These are phyloP conservation scores for Acleris cristana DNA, from an alignment of 2,888 invertebrate species.

Conservation along the genomic window DNA sequence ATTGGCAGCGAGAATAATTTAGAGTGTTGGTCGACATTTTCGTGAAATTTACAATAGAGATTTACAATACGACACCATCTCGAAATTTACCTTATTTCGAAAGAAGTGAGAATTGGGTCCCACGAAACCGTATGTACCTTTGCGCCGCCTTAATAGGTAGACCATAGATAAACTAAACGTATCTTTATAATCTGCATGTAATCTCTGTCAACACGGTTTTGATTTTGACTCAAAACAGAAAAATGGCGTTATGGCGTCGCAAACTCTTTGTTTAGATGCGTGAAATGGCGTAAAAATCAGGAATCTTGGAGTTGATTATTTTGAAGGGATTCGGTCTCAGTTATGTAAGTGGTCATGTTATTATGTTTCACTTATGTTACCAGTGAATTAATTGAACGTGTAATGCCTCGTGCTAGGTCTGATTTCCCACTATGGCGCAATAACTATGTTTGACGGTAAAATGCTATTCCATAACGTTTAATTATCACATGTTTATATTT, in stretches of 20 bases:
- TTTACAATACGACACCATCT: no score
- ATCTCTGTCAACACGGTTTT: no score
- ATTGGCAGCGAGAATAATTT: no score
- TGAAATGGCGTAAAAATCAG: constrained; percentile 42
- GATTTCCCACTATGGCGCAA: constrained; percentile 37
- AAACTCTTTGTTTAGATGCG: constrained; percentile 49
- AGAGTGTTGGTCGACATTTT: no score
- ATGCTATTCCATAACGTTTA: constrained; percentile 22
- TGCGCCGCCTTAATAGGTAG: no score
- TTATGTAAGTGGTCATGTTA: constrained; percentile 21
- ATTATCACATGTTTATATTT: constrained; percentile 4
- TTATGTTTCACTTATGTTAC: neutral
- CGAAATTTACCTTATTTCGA: no score
- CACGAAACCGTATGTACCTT: no score
- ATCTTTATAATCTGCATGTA: no score
- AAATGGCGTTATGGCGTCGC: constrained; percentile 27
- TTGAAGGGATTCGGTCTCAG: neutral
- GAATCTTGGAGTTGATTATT: neutral
- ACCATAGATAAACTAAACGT: no score
- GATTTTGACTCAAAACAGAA: constrained; percentile 33
- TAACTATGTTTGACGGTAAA: constrained; percentile 31
- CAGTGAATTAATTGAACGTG: neutral
- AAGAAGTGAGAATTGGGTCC: no score
- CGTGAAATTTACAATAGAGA: no score
- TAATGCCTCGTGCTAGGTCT: neutral